Evolutionary conservation across 2,797 vertebrate species (phyloP).

Genomic region (Sebastes vulpes): DNA sequence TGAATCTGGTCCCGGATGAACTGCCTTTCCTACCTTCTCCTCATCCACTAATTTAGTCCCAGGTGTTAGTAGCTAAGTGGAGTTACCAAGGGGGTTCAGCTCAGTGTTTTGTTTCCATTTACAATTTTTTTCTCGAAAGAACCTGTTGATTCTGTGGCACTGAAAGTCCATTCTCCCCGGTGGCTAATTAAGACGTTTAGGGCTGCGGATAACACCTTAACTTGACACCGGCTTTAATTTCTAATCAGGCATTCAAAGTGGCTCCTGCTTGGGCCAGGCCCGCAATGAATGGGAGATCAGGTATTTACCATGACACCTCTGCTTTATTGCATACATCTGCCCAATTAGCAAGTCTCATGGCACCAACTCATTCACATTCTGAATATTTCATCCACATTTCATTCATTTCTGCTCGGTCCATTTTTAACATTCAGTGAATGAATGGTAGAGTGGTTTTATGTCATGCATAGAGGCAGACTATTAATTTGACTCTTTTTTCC

Average conservation of each 20-base stretch:
- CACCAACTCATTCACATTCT: slow-evolving; percentile 58
- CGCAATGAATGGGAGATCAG: slow-evolving; percentile 74
- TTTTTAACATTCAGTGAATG: slow-evolving; percentile 34
- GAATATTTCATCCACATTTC: slow-evolving; percentile 69
- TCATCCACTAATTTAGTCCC: slow-evolving; percentile 51
- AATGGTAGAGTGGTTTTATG: slow-evolving; percentile 26
- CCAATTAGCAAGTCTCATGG: slow-evolving; percentile 78
- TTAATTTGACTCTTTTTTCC: background rate
- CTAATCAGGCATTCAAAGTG: slow-evolving; percentile 80
- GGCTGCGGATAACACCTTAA: slow-evolving; percentile 73
- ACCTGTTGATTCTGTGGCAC: slow-evolving; percentile 57
- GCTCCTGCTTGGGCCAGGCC: slow-evolving; percentile 34
- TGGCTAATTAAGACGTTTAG: slow-evolving; percentile 70
- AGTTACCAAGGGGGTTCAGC: slow-evolving; percentile 38
- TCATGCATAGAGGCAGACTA: background rate
- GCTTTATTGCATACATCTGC: slow-evolving; percentile 80
- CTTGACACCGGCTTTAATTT: slow-evolving; percentile 80
- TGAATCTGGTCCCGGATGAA: slow-evolving; percentile 38
- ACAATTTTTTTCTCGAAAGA: slow-evolving; percentile 39
- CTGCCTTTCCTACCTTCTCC: slow-evolving; percentile 29
- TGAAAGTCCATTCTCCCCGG: slow-evolving; percentile 58
- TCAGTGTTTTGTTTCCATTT: slow-evolving; percentile 58
- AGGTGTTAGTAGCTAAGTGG: slow-evolving; percentile 60
- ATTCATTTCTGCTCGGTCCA: slow-evolving; percentile 51
- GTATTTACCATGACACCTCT: slow-evolving; percentile 78